A percentile compares a stretch with the other conserved stretches of the same genome.
phyloP scores from a whole-genome alignment of 2,797 vertebrate genomes.

The Acropternis orthonyx region DNA sequence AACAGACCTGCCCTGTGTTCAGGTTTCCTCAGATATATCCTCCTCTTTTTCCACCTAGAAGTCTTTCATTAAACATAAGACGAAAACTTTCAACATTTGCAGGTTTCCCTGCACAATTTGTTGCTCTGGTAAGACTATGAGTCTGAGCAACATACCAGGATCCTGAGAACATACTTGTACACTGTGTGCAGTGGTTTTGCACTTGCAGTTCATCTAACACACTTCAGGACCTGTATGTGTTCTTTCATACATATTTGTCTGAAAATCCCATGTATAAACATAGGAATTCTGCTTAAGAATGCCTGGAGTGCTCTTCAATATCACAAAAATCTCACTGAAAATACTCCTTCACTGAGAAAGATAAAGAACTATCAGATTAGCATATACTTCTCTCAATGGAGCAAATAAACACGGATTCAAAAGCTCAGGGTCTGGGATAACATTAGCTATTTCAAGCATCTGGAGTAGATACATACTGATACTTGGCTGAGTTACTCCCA shows the following conservation, averaged over 20 bases:
- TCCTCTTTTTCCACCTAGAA: not conserved
- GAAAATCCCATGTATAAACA: not conserved
- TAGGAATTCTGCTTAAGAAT: not conserved
- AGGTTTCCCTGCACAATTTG: not conserved
- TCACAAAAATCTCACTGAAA: not conserved
- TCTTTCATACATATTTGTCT: not conserved
- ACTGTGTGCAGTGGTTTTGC: no score
- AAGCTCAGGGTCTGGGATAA: not conserved
- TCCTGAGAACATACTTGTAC: not conserved
- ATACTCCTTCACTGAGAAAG: not conserved
- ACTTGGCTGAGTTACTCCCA: not conserved
- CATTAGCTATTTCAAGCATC: not conserved
- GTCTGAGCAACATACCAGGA: not conserved
- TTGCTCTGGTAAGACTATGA: not conserved
- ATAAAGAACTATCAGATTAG: not conserved
- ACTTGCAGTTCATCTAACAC: not conserved
- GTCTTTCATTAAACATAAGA: not conserved
- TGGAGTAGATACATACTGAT: not conserved
- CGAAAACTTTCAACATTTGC: not conserved
- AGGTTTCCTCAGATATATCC: not conserved
- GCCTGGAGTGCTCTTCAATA: not conserved
- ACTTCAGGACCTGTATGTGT: not conserved
- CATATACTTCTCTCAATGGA: not conserved
- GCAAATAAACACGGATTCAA: not conserved
- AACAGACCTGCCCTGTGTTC: not conserved